Evolutionary conservation across 1,140 invertebrate genomes (phyloP).

Genomic region (Drosophila yakuba): DNA sequence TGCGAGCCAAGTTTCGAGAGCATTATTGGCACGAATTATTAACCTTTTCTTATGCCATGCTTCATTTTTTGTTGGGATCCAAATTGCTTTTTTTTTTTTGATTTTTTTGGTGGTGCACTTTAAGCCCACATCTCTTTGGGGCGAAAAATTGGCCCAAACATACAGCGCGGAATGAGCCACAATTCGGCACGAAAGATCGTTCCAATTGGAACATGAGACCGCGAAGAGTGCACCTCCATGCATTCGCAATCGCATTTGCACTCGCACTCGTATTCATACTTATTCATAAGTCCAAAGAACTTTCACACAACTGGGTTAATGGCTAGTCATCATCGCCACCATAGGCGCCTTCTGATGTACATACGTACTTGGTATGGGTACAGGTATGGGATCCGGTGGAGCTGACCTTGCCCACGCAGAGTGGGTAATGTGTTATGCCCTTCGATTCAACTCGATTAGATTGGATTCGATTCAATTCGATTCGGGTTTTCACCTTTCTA

Average conservation of each 20-base stretch:
- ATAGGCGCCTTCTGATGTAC: constrained; percentile 6
- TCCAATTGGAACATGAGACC: constrained; percentile 51
- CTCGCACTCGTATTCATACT: no score
- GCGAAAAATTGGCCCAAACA: constrained; percentile 52
- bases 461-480: neutral
- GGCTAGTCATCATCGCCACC: constrained; percentile 2
- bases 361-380: constrained; percentile 13
- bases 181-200: constrained; percentile 48
- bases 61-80: constrained; percentile 27
- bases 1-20: constrained; percentile 53
- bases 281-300: constrained; percentile 43
- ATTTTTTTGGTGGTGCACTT: constrained; percentile 49
- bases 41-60: constrained; percentile 47
- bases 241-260: constrained; percentile 2
- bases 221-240: constrained; percentile 29
- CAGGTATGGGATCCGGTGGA: neutral
- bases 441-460: constrained; percentile 7
- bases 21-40: constrained; percentile 64
- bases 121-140: constrained; percentile 51
- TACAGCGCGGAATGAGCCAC: constrained; percentile 36
- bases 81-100: no score
- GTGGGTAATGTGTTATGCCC: constrained; percentile 9
- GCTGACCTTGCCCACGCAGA: constrained; percentile 48
- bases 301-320: constrained; percentile 34
- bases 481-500: constrained; percentile 9